These are phyloP conservation scores for Sylvilagus bachmani DNA, from an alignment of 2,113 vertebrate genomes.

Conservation along the genomic window DNA sequence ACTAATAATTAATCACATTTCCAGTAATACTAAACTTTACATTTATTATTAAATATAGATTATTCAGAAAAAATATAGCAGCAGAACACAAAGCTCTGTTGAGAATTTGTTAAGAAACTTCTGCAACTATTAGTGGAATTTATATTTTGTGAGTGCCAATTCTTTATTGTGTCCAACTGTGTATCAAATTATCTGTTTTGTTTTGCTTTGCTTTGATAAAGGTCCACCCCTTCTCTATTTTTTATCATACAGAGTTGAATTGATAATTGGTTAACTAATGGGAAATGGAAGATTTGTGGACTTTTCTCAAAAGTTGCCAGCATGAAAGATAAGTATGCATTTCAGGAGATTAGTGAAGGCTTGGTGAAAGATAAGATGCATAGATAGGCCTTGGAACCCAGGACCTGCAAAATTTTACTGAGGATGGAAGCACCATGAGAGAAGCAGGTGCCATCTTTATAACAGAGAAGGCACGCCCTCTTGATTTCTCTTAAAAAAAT, in stretches of 20 bases:
- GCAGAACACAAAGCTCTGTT: not conserved
- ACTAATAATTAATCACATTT: not conserved
- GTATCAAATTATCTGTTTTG: not conserved
- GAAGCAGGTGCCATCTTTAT: not conserved
- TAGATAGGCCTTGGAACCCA: not conserved
- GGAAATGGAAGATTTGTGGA: not conserved
- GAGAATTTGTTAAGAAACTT: not conserved
- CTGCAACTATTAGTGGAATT: not conserved
- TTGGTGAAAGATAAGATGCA: not conserved
- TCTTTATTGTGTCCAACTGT: conserved; percentile 13
- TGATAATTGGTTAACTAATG: not conserved
- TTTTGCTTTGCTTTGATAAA: not conserved
- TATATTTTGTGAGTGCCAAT: not conserved
- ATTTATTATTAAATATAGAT: conserved; percentile 39
- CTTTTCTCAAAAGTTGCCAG: not conserved
- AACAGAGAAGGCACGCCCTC: not conserved
- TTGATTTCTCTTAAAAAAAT: not conserved
- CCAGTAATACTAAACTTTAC: conserved; percentile 14
- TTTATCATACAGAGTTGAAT: not conserved
- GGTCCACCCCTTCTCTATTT: not conserved
- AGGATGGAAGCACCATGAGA: not conserved
- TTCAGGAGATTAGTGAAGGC: not conserved
- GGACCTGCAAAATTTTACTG: not conserved
- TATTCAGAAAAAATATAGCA: not conserved
- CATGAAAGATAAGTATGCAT: not conserved